These are phyloP conservation scores for Hycleus cichorii DNA, from an alignment of 1,140 invertebrate genomes.

Conservation along the genomic window DNA sequence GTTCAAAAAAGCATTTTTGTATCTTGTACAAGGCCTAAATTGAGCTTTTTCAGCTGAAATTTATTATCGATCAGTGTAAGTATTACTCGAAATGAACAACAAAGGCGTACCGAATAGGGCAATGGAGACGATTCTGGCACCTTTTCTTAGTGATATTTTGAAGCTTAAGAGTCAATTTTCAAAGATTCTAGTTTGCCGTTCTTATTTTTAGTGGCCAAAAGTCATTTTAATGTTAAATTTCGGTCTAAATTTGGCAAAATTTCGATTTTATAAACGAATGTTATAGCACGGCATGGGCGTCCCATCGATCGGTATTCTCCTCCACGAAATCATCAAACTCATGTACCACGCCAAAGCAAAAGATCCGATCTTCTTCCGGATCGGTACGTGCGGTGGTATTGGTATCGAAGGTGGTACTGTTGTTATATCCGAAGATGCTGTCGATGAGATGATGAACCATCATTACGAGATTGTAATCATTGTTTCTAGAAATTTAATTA, in stretches of 20 bases:
- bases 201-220: background rate
- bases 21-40: too few species aligned
- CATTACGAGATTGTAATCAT: slow-evolving; percentile 55
- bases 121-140: too few species aligned
- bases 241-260: slow-evolving; percentile 15
- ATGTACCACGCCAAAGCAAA: slow-evolving; percentile 63
- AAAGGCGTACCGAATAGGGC: too few species aligned
- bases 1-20: too few species aligned
- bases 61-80: too few species aligned
- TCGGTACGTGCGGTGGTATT: slow-evolving; percentile 77
- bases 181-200: too few species aligned
- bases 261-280: too few species aligned
- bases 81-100: too few species aligned
- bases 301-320: slow-evolving; percentile 67
- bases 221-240: slow-evolving; percentile 11
- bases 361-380: slow-evolving; percentile 68
- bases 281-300: slow-evolving; percentile 76
- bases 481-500: background rate
- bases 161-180: too few species aligned
- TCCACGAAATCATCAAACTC: slow-evolving; percentile 78
- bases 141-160: too few species aligned
- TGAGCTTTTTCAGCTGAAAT: too few species aligned
- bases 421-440: slow-evolving; percentile 61
- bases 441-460: slow-evolving; percentile 59
- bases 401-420: slow-evolving; percentile 66